Evolutionary conservation across 1,140 invertebrate genomes (phyloP).

Genomic region (Ostrea denselamellosa): DNA sequence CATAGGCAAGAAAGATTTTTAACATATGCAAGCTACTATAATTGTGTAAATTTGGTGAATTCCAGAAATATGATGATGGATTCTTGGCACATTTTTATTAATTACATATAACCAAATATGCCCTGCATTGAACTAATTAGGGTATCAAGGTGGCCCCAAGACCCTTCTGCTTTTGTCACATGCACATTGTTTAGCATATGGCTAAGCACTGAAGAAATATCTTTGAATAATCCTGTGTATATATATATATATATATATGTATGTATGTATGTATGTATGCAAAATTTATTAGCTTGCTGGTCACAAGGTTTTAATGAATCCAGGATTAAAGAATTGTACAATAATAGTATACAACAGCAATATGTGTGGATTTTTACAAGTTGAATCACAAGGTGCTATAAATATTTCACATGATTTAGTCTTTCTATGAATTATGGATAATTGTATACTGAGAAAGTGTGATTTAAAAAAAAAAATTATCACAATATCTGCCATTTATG

Average conservation of each 20-base stretch:
- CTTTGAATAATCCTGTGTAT: no score
- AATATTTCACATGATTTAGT: neutral
- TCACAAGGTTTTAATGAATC: neutral
- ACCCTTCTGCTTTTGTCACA: no score
- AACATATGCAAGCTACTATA: no score
- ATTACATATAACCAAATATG: no score
- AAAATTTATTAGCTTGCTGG: neutral
- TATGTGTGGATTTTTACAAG: neutral
- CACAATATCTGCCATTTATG: neutral
- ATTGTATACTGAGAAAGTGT: neutral
- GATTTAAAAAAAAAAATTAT: no score
- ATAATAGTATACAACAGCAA: neutral
- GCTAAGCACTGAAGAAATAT: no score
- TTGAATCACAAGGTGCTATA: neutral
- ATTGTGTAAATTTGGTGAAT: neutral
- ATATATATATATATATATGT: no score
- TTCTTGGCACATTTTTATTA: neutral
- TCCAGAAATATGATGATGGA: neutral
- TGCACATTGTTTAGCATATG: no score
- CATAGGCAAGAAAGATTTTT: no score
- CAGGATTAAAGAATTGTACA: neutral
- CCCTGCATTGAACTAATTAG: no score
- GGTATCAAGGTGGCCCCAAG: no score
- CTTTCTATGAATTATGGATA: constrained; percentile 11
- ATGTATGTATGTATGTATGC: no score